A percentile compares a stretch with the other conserved stretches of the same genome.
These are phyloP conservation scores for Helicoverpa armigera DNA, from an alignment of 1,140 invertebrate species.

Conservation along the genomic window DNA sequence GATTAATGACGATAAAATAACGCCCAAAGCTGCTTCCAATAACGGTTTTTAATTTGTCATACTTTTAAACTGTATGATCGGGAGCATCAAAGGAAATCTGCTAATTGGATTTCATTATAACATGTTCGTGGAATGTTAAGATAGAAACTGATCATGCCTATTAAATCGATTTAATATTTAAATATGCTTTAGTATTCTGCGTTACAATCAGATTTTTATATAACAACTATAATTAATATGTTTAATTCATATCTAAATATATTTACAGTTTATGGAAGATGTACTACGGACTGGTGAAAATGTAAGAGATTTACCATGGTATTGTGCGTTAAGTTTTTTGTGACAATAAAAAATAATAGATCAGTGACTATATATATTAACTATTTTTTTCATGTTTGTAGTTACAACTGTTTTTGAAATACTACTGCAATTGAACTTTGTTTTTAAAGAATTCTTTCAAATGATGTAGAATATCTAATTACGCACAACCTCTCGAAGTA, in stretches of 20 bases:
- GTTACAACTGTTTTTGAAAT: not conserved
- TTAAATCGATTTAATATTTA: slow-evolving; percentile 40
- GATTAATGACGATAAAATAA: too few relatives aligned
- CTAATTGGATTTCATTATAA: not conserved
- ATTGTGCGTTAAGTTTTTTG: slow-evolving; percentile 51
- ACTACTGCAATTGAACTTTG: not conserved
- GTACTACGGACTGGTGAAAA: slow-evolving; percentile 28
- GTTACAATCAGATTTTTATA: slow-evolving; percentile 54
- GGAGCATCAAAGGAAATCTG: not conserved
- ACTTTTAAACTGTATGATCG: not conserved
- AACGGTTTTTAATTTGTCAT: not conserved
- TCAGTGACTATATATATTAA: slow-evolving; percentile 31
- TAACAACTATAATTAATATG: slow-evolving; percentile 54
- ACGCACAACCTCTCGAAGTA: slow-evolving; percentile 78
- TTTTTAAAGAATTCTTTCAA: slow-evolving; percentile 29
- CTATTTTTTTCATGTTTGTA: not conserved
- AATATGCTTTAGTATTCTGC: slow-evolving; percentile 46
- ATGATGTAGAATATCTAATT: slow-evolving; percentile 46
- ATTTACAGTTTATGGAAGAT: slow-evolving; percentile 63
- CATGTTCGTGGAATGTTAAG: slow-evolving; percentile 43
- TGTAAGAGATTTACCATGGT: slow-evolving; percentile 33
- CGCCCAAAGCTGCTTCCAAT: too few relatives aligned
- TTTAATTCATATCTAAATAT: slow-evolving; percentile 56
- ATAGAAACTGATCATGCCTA: slow-evolving; percentile 42
- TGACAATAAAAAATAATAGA: slow-evolving; percentile 41